Base-by-base conservation (phyloP, 2,888 invertebrate genomes). In the Lysandra coridon region DNA sequence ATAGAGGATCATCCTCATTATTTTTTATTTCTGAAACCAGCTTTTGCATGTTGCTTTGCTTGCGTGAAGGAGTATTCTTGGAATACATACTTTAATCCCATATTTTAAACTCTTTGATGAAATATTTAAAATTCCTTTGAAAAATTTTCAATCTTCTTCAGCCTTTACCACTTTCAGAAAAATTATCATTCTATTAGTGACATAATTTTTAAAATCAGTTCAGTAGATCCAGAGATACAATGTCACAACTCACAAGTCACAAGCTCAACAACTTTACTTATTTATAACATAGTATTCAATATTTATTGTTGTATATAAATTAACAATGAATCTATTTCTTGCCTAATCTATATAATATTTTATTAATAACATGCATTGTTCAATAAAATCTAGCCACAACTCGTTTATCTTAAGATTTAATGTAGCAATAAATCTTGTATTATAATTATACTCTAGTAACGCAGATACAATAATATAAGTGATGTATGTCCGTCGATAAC, bases 381-480 rank as follows among this genome's bases (percentile, higher is more conserved):
- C 57, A 57, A 76, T 53, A 17, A 12, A 57, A 33, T 30, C 76
- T 57, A 76, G 53, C 12, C 30, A 53, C 2, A 14, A 37, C 76
- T 57, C 75, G 49, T 53, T 75, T 76, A 53, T 53, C 57, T 10
- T 53, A 53, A 73, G 73, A 73, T 14, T 76, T 57, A 76, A 76
- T 76, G 76, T 76, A 30, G 57, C 76, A 33, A 53, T 76, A 76
- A 76, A 57, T 76, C 76, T 53, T 53, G 53, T 53, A 53, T 53
- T 76, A 76, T 57, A 76, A 76, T 76, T 33, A 76, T 53, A 76
- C 53, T 57, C 76, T 76, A 76, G 76, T 76, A 76, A 76, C 57
- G 76, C 76, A 57, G 76, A 57, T 76, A 76, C 30, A 30, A 17
- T 76, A 76, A 57, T 57, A 76, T 57, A 76, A 33, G 57, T 57